Base-by-base conservation (phyloP, 2,888 invertebrate species). In the Malthinus seriepunctatus region DNA sequence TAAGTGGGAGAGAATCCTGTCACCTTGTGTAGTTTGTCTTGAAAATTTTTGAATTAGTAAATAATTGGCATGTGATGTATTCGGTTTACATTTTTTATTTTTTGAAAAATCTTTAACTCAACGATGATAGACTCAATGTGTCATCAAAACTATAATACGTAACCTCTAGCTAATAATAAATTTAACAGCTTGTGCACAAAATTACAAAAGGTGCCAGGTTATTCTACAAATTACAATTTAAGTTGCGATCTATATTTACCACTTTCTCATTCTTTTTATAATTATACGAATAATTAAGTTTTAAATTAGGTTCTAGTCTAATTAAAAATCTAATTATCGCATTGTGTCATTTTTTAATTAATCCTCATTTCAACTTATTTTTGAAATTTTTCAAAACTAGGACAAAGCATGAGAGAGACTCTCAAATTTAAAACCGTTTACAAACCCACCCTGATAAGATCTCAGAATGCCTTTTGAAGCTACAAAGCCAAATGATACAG, bases 171-270 rank as follows among this genome's bases (percentile, higher is more conserved):
- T 54, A 54, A 39, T 38, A 54, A 54, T 54, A 54, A 8, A 12
- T 49, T 49, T 54, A 23, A 11, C 32, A 54, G 32, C 31, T 47
- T 48, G 32, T 48, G 54, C 35, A 47, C 46, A 37, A 53, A 53
- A 39, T 54, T 54, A 37, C n/a, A 38, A 48, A 54, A 11, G 38
- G 42, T 48, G 47, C 48, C 54, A 54, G 48, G 11, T 12, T 49
- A 32, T 49, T 35, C 38, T 11, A 23, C 49, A 31, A 42, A 54
- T 48, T 39, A 42, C 48, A 32, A 47, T 47, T 54, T 54, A 39
- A 48, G 42, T 48, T 54, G 48, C 39, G 42, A 37, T 14, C 23
- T 31, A 15, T 54, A 48, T 39, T 54, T 54, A 51, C 32, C 3
- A 46, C 15, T 46, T 46, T 46, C 32, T 46, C 11, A 12, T 46